Evolutionary conservation across 2,888 invertebrate species (phyloP).

Genomic region (Orchesella flavescens): DNA sequence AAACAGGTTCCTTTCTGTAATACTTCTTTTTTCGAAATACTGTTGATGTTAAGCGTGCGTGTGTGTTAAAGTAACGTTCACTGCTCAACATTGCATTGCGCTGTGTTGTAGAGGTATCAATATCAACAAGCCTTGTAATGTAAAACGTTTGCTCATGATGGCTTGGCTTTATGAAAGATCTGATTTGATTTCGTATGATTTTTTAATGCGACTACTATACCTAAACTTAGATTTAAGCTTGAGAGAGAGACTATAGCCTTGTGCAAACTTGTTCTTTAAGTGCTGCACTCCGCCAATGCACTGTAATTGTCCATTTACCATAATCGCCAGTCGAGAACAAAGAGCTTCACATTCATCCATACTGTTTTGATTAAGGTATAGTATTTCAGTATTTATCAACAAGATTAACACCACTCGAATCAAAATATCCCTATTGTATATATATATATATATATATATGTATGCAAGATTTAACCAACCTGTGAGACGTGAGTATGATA

Average conservation of each 20-base stretch:
- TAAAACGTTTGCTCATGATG: not conserved
- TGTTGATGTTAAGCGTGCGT: not conserved
- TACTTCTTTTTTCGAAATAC: not conserved
- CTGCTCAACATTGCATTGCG: not conserved
- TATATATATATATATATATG: too few species aligned
- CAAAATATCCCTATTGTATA: too few species aligned
- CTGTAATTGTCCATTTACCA: slow-evolving; percentile 82
- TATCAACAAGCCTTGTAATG: too few species aligned
- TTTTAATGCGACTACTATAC: not conserved
- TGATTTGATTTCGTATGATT: not conserved
- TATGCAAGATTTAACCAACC: slow-evolving; percentile 75
- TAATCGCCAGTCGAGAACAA: slow-evolving; percentile 84
- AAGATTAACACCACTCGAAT: too few species aligned
- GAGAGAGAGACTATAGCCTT: slow-evolving; percentile 71
- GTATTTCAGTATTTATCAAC: too few species aligned
- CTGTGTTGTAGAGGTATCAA: too few species aligned
- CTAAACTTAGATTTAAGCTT: slow-evolving; percentile 28
- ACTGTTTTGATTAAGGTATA: slow-evolving; percentile 74
- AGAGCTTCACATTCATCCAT: slow-evolving; percentile 92
- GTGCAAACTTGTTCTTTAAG: slow-evolving; percentile 82
- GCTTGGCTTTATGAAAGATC: not conserved
- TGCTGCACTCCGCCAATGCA: slow-evolving; percentile 79
- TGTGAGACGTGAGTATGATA: slow-evolving; percentile 82
- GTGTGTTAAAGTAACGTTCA: not conserved
- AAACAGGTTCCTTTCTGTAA: slow-evolving; percentile 38